Conservation (phyloP, 2,797 vertebrate genomes). For the Sebastes matsubarae region DNA sequence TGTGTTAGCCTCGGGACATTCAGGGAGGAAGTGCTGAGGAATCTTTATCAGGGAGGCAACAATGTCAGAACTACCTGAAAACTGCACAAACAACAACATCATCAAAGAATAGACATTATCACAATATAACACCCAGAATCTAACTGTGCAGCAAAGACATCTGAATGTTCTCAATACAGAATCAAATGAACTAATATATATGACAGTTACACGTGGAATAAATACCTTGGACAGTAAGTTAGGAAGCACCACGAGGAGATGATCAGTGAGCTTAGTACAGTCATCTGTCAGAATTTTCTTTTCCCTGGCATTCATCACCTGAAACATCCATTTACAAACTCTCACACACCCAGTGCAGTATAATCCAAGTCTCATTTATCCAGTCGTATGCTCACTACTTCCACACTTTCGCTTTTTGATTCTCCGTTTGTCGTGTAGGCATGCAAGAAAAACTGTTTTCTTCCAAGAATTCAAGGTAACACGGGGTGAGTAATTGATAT, state of each 20-base stretch:
- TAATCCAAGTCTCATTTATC: too few relatives aligned
- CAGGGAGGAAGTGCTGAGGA: conserved; percentile 87
- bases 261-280: conserved; percentile 86
- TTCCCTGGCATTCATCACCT: conserved; percentile 87
- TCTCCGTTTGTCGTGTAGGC: too few relatives aligned
- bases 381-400: too few relatives aligned
- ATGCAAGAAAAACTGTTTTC: too few relatives aligned
- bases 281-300: conserved; percentile 88
- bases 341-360: too few relatives aligned
- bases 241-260: conserved; percentile 88
- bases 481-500: too few relatives aligned
- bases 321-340: neutral
- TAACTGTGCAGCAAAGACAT: neutral
- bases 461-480: too few relatives aligned
- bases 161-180: neutral
- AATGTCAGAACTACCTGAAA: conserved; percentile 82
- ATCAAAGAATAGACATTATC: neutral
- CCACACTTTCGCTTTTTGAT: too few relatives aligned
- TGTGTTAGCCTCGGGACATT: conserved; percentile 70
- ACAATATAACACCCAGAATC: neutral
- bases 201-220: neutral
- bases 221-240: conserved; percentile 89
- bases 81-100: conserved; percentile 78
- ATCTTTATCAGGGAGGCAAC: conserved; percentile 88
- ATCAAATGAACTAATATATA: rapidly evolving